phyloP scores from a whole-genome alignment of 2,113 vertebrate genomes.

The Hiodon tergisus region DNA sequence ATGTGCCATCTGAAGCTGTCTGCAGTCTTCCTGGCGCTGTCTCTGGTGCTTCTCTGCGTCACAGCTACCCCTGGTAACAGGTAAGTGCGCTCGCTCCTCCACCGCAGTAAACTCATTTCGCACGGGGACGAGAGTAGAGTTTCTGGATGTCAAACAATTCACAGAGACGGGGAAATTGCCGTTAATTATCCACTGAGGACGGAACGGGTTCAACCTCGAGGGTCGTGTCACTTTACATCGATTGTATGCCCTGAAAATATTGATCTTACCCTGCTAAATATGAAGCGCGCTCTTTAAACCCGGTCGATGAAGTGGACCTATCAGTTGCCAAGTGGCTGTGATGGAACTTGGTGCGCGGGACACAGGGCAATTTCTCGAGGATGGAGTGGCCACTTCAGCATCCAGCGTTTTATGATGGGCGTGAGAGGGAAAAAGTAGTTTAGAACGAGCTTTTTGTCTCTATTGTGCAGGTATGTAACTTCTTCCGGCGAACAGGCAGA shows the following conservation, averaged over 20 bases:
- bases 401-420: background rate
- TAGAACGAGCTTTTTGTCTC: background rate
- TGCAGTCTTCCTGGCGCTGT: constrained; percentile 61
- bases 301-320: background rate
- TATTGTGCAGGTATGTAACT: constrained; percentile 53
- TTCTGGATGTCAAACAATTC: background rate
- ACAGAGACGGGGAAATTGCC: background rate
- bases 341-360: background rate
- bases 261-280: background rate
- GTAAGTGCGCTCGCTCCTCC: constrained; percentile 55
- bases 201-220: background rate
- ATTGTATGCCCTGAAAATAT: background rate
- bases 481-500: constrained; percentile 52
- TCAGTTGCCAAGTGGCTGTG: background rate
- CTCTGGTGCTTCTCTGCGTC: constrained; percentile 61
- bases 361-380: background rate
- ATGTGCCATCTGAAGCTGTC: constrained; percentile 71
- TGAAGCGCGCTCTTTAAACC: background rate
- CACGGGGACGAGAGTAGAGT: background rate
- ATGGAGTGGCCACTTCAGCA: constrained; percentile 3
- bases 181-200: background rate
- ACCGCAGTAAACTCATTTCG: constrained; percentile 32
- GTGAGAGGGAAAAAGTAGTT: background rate
- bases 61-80: constrained; percentile 68
- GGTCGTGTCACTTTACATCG: background rate